Conservation (phyloP, 1,140 invertebrate species). For the Papilio dardanus region DNA sequence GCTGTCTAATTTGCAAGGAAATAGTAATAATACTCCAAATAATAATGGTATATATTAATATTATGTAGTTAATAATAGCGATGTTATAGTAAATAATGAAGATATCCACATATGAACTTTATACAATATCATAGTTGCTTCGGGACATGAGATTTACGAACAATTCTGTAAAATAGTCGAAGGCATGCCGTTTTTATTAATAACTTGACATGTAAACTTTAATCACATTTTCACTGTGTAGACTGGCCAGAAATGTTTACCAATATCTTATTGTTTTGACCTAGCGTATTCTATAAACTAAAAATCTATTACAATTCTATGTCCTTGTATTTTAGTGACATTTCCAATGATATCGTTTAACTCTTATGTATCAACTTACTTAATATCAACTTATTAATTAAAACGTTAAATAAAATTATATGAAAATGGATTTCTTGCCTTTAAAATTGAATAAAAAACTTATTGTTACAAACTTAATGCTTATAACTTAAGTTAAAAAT, state of each 20-base stretch:
- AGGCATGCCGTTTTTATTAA: no score
- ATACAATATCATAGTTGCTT: background rate
- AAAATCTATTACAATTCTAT: background rate
- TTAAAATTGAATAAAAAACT: background rate
- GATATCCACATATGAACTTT: background rate
- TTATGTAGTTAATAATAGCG: background rate
- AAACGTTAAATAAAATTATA: background rate
- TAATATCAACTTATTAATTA: background rate
- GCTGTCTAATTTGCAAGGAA: background rate
- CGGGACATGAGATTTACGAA: background rate
- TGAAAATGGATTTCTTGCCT: background rate
- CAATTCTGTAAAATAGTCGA: background rate
- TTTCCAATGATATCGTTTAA: background rate
- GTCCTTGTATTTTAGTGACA: background rate
- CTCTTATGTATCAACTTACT: background rate
- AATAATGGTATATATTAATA: no score
- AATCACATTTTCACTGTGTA: no score
- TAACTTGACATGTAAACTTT: no score
- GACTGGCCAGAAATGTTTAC: no score
- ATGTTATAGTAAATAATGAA: background rate
- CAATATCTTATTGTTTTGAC: background rate
- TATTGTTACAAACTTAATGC: background rate
- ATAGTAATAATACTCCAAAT: background rate
- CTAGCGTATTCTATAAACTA: background rate
- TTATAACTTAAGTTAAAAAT: background rate